Percentiles rank a stretch among this genome's conserved stretches.
These are phyloP conservation scores for Pinna nobilis DNA, from an alignment of 1,140 invertebrate genomes.

Conservation along the genomic window DNA sequence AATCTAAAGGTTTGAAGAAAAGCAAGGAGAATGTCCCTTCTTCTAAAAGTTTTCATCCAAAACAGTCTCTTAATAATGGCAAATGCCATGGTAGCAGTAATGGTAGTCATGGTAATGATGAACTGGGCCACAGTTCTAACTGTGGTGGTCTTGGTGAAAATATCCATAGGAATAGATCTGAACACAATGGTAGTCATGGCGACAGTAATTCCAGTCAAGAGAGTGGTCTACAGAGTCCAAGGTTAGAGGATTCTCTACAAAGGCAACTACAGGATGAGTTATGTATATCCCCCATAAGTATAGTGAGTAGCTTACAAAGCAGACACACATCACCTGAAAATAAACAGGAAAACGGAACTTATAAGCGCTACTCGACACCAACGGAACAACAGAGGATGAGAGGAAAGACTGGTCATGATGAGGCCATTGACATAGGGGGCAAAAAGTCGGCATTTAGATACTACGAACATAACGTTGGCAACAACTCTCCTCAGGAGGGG, in stretches of 20 bases:
- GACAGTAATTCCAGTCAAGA: background rate
- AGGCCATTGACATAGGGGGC: background rate
- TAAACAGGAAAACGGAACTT: conserved; percentile 7
- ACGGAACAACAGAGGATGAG: background rate
- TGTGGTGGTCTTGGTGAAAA: too few species aligned
- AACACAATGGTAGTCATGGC: background rate
- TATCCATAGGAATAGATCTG: background rate
- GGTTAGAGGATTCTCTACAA: background rate
- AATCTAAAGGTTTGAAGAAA: background rate
- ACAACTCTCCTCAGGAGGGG: conserved; percentile 22
- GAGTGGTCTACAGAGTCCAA: background rate
- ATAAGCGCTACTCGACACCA: conserved; percentile 37
- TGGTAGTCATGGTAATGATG: too few species aligned
- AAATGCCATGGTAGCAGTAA: background rate
- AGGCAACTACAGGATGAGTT: conserved; percentile 18
- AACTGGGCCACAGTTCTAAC: too few species aligned
- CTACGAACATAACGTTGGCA: conserved; percentile 7
- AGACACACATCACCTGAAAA: conserved; percentile 28
- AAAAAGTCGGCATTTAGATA: conserved; percentile 20
- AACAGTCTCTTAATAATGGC: background rate
- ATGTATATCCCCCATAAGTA: conserved; percentile 37
- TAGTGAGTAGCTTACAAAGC: conserved; percentile 33
- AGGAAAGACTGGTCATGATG: background rate
- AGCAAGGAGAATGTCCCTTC: background rate
- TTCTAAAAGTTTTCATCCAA: background rate